phyloP scores from a whole-genome alignment of 2,797 vertebrate species.

The Podarcis siculus region DNA sequence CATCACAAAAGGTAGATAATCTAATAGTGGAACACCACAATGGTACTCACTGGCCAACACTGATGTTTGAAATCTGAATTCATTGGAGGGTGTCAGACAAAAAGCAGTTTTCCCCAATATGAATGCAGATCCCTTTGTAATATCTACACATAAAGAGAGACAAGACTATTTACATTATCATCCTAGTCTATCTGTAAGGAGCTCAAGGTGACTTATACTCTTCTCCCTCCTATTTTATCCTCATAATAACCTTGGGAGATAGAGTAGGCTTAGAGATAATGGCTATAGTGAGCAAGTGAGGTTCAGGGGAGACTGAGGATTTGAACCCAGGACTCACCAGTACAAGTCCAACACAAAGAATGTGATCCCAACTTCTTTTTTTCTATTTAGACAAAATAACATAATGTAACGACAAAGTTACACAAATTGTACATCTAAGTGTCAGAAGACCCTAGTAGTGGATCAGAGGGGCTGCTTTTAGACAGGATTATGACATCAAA shows the following conservation, averaged over 20 bases:
- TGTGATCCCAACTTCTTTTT: background rate
- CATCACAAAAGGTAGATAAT: conserved; percentile 23
- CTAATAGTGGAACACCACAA: conserved; percentile 19
- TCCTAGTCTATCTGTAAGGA: background rate
- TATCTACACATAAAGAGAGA: background rate
- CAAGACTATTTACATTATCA: background rate
- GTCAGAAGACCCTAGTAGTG: background rate
- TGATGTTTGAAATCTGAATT: background rate
- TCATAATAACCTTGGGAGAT: background rate
- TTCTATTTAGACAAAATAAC: background rate
- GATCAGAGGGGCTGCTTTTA: background rate
- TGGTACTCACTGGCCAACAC: conserved; percentile 14
- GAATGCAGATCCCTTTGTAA: background rate
- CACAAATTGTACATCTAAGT: background rate
- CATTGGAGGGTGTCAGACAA: background rate
- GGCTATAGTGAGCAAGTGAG: background rate
- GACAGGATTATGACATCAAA: background rate
- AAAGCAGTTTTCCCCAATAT: conserved; percentile 7
- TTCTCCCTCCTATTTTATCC: background rate
- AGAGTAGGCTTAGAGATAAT: background rate
- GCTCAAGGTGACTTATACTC: background rate
- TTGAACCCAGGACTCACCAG: background rate
- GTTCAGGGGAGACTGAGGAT: background rate
- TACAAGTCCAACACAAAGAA: background rate
- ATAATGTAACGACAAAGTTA: background rate